Evolutionary conservation across 2,888 invertebrate genomes (phyloP).

Genomic region (Hedya salicella): DNA sequence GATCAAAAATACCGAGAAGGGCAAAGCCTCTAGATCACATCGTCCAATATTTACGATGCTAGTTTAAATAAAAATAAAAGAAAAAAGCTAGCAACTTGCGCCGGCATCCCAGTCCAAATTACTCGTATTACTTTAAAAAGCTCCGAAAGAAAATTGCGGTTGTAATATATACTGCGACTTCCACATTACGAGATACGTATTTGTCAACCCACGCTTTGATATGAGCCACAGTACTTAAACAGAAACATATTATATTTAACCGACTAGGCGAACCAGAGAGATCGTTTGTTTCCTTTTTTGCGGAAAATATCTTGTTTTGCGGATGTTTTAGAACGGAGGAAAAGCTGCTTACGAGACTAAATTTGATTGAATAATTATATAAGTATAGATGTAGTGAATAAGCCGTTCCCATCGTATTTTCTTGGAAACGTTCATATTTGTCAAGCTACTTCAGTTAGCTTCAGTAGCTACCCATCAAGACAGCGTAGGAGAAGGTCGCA

Average conservation of each 20-base stretch:
- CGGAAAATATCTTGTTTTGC: not conserved
- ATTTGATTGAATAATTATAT: too few relatives aligned
- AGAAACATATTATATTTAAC: not conserved
- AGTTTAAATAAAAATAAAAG: not conserved
- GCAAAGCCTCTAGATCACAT: too few relatives aligned
- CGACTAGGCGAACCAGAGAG: not conserved
- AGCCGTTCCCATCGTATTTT: too few relatives aligned
- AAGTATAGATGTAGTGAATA: too few relatives aligned
- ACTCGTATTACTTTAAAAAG: slow-evolving; percentile 39
- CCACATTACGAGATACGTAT: slow-evolving; percentile 16
- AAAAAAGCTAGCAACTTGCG: slow-evolving; percentile 13
- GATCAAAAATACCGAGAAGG: not conserved
- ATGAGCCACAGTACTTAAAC: not conserved
- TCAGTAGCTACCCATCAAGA: too few relatives aligned
- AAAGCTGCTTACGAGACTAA: too few relatives aligned
- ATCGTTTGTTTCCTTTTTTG: not conserved
- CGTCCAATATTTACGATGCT: too few relatives aligned
- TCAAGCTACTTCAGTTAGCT: too few relatives aligned
- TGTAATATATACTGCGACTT: slow-evolving; percentile 14
- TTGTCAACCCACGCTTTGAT: slow-evolving; percentile 28
- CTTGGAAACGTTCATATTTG: too few relatives aligned
- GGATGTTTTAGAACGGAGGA: not conserved
- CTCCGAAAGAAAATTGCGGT: slow-evolving; percentile 31
- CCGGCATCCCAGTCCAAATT: slow-evolving; percentile 18
- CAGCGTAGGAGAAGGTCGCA: too few relatives aligned